Evolutionary conservation across 2,797 vertebrate species (phyloP).

Genomic region (Saxicola maurus): DNA sequence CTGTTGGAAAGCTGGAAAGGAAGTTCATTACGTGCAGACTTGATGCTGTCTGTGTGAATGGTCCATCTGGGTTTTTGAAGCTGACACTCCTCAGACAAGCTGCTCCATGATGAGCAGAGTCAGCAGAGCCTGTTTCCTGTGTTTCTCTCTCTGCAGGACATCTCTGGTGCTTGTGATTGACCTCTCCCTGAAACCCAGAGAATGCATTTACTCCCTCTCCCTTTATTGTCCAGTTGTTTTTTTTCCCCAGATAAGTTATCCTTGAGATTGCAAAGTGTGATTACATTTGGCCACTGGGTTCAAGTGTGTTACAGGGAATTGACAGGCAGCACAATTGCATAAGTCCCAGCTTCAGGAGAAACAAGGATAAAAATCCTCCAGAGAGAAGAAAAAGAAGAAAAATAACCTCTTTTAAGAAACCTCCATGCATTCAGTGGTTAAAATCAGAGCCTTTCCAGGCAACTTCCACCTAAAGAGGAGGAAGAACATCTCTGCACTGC

Average conservation of each 20-base stretch:
- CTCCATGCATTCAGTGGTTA: background rate
- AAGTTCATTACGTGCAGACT: background rate
- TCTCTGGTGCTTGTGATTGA: background rate
- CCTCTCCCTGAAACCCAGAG: background rate
- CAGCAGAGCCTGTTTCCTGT: background rate
- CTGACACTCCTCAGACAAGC: background rate
- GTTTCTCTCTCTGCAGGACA: background rate
- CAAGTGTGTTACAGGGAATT: background rate
- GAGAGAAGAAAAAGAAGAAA: background rate
- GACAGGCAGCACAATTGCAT: background rate
- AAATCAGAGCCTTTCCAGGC: background rate
- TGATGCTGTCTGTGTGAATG: background rate
- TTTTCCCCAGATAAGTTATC: background rate
- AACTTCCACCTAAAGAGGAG: background rate
- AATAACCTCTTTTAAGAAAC: background rate
- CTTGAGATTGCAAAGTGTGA: background rate
- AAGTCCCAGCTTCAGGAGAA: background rate
- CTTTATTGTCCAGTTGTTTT: background rate
- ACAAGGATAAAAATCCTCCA: background rate
- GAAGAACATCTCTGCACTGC: background rate
- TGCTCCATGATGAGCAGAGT: background rate
- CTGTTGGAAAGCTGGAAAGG: background rate
- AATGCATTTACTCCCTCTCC: background rate
- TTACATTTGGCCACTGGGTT: fast-evolving
- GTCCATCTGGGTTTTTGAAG: background rate